Conservation (phyloP, 1,140 invertebrate genomes). For the Drosophila rufa region DNA sequence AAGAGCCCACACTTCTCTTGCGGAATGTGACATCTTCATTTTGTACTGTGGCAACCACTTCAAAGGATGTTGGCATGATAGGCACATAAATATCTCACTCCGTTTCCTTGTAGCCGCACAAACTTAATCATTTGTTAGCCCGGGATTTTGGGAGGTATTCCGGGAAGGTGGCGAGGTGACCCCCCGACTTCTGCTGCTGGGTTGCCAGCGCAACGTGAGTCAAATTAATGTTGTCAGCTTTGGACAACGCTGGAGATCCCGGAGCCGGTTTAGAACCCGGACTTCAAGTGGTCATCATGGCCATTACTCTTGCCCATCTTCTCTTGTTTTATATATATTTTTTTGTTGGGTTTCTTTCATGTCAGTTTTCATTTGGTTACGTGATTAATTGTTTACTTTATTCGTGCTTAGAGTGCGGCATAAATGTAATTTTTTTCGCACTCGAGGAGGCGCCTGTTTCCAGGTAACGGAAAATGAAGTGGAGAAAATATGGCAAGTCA, state of each 20-base stretch:
- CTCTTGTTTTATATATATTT: background rate
- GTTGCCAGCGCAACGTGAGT: constrained; percentile 54
- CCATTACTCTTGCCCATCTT: constrained; percentile 36
- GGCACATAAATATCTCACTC: constrained; percentile 5
- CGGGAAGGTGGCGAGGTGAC: constrained; percentile 10
- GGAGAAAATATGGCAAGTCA: constrained; percentile 1
- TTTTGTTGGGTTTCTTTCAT: constrained; percentile 38
- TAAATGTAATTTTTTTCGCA: constrained; percentile 35
- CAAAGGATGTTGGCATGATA: constrained; percentile 20
- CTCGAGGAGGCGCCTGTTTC: constrained; percentile 14
- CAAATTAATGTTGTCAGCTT: constrained; percentile 68
- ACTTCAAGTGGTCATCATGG: constrained; percentile 51
- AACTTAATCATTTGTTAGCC: constrained; percentile 50
- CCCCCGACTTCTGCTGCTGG: constrained; percentile 8
- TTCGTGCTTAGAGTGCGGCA: constrained; percentile 39
- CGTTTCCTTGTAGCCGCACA: constrained; percentile 22
- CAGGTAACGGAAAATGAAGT: constrained; percentile 23
- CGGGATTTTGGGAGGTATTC: constrained; percentile 29
- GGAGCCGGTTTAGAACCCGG: constrained; percentile 34
- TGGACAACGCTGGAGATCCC: constrained; percentile 3
- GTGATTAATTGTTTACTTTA: constrained; percentile 68
- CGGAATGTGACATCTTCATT: constrained; percentile 42
- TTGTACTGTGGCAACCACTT: constrained; percentile 15
- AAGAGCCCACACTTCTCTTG: background rate
- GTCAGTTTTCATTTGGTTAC: constrained; percentile 59